Base-by-base conservation (phyloP, 2,797 vertebrate species). In the Sebastes diploproa region DNA sequence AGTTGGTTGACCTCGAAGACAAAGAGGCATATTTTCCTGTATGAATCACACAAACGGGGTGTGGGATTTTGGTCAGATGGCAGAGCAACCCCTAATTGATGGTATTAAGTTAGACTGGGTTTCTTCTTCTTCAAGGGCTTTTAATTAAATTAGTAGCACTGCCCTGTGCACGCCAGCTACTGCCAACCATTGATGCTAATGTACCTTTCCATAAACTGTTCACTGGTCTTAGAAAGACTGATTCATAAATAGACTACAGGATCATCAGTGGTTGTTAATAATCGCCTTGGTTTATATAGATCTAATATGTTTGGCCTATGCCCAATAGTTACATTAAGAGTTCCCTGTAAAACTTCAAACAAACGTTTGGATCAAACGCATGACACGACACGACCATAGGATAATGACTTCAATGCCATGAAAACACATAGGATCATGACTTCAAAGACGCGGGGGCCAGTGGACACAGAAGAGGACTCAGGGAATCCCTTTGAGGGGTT, bases 401-500 rank as follows among this genome's bases (percentile, higher is more conserved):
- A 92, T 92, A 87, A 92, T 69, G 84, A 72, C 88, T 88, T 88
- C 86, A 92, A 92, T 87, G 85, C 85, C 78, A 80, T 69, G 80
- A 91, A 93, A 92, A 91, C 91, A 86, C 82, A 85, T 13, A 69
- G 89, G 91, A 90, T 93, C 89, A 92, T 6, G 72, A 86, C 90
- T 92, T 92, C 89, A 93, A 93, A 91, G 89, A 78, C 59, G 18
- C 0, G 3, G 80, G 85, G 90, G 78, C 70, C 83, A 84, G 62
- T 65, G 80, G 89, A 89, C 89, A 88, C 25, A 91, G 85, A 88
- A n/a, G 89, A 85, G 81, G 87, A 85, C 85, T 88, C 86, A 83
- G 91, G 89, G 92, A 94, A 94, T 94, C 92, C 90, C 92, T 94
- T 94, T 94, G 94, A 93, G 89, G 92, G 93, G 84, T 90, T 92